These are phyloP conservation scores for Habroteleia sp. DNA, from an alignment of 2,888 invertebrate species.

Conservation along the genomic window DNA sequence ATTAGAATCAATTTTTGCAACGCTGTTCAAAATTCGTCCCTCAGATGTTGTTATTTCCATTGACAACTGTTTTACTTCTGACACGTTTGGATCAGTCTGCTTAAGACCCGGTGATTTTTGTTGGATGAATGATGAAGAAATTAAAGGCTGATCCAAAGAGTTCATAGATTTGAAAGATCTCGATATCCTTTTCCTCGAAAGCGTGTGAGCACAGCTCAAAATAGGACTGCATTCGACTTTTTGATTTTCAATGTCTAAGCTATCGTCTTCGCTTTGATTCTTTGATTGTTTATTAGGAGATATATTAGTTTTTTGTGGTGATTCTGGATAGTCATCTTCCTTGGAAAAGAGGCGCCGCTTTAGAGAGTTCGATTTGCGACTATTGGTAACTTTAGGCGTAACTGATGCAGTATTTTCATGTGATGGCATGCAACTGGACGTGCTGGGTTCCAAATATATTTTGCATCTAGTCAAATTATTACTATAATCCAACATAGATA, in stretches of 20 bases:
- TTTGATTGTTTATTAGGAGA: slow-evolving; percentile 2
- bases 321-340: slow-evolving; percentile 15
- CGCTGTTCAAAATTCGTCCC: slow-evolving; percentile 21
- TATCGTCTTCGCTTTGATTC: not conserved
- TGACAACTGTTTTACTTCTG: slow-evolving; percentile 28
- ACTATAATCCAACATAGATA: not conserved
- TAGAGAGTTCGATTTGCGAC: not conserved
- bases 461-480: not conserved
- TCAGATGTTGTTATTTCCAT: slow-evolving; percentile 65
- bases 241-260: not conserved
- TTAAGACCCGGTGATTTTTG: not conserved
- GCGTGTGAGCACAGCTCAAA: slow-evolving; percentile 9
- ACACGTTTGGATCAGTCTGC: slow-evolving; percentile 11
- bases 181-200: slow-evolving; percentile 3
- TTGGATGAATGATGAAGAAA: slow-evolving; percentile 29
- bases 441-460: slow-evolving; percentile 1
- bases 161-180: not conserved
- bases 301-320: not conserved
- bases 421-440: not conserved
- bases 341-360: slow-evolving; percentile 30
- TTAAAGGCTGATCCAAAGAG: slow-evolving; percentile 7
- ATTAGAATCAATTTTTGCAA: not conserved
- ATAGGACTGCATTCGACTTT: slow-evolving; percentile 19
- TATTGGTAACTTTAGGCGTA: slow-evolving; percentile 5
- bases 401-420: slow-evolving; percentile 12